Conservation (phyloP, 1,140 invertebrate species). For the Drosophila mauritiana region DNA sequence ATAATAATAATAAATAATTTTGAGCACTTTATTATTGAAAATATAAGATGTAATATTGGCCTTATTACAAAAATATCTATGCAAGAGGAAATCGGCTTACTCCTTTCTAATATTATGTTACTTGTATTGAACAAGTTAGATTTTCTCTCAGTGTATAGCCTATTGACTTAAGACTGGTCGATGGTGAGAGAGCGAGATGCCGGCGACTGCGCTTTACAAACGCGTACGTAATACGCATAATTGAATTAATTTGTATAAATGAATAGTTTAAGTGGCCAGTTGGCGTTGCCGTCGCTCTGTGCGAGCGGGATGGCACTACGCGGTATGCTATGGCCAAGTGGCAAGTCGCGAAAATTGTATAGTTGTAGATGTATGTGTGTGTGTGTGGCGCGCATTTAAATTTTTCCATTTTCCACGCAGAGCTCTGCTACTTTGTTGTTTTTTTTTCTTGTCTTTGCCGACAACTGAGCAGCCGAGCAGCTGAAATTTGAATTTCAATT, state of each 20-base stretch:
- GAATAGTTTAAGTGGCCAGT: slow-evolving; percentile 81
- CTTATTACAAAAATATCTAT: too few relatives aligned
- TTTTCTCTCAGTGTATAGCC: slow-evolving; percentile 11
- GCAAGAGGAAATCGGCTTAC: too few relatives aligned
- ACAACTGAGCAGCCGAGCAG: slow-evolving; percentile 45
- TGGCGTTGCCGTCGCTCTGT: slow-evolving; percentile 36
- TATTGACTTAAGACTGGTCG: slow-evolving; percentile 19
- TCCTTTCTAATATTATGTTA: too few relatives aligned
- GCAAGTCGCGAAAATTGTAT: slow-evolving; percentile 45
- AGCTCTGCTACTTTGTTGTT: slow-evolving; percentile 24
- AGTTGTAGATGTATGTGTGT: slow-evolving; percentile 1
- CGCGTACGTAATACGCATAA: slow-evolving; percentile 83
- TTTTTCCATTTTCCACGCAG: slow-evolving; percentile 72
- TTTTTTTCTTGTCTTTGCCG: slow-evolving; percentile 14
- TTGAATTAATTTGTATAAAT: slow-evolving; percentile 84
- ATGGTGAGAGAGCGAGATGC: slow-evolving; percentile 47
- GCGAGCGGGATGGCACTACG: slow-evolving; percentile 44
- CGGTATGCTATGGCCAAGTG: slow-evolving; percentile 6
- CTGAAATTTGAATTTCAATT: slow-evolving; percentile 82
- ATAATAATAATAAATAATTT: too few relatives aligned
- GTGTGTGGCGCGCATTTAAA: slow-evolving; percentile 71
- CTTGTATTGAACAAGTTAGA: neutral
- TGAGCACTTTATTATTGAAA: too few relatives aligned
- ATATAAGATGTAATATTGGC: too few relatives aligned
- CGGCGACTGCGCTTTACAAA: slow-evolving; percentile 78